These are phyloP conservation scores for Vidua macroura DNA, from an alignment of 2,113 vertebrate species.

Conservation along the genomic window DNA sequence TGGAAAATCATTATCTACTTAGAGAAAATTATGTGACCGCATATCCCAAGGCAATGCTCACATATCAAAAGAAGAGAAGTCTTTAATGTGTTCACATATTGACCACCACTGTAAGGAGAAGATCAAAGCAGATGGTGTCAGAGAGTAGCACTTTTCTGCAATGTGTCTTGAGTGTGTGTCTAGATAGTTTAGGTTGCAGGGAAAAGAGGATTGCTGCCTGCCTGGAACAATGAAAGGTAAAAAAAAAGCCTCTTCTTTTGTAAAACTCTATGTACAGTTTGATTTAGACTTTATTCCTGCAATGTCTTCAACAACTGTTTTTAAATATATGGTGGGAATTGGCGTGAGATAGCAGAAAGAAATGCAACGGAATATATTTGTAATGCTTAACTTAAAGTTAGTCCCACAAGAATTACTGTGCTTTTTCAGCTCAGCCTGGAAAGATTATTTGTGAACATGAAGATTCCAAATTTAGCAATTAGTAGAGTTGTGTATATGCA, in stretches of 20 bases:
- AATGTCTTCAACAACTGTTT: not conserved
- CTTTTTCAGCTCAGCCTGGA: not conserved
- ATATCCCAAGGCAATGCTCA: slow-evolving; percentile 5
- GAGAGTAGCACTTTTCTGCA: not conserved
- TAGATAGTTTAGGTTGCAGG: not conserved
- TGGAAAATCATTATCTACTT: not conserved
- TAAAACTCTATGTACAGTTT: not conserved
- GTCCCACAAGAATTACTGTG: not conserved
- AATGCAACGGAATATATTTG: not conserved
- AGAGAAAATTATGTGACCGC: not conserved
- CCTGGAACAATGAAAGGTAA: not conserved
- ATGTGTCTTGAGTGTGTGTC: not conserved
- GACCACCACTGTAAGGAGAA: not conserved
- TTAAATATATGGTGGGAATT: not conserved
- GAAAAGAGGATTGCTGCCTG: not conserved
- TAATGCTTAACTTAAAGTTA: not conserved
- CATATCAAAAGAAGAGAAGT: not conserved
- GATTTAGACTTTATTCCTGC: not conserved
- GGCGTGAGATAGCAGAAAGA: not conserved
- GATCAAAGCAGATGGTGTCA: not conserved
- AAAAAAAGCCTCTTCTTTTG: not conserved
- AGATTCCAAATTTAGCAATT: not conserved
- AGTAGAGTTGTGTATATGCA: not conserved
- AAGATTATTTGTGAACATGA: not conserved
- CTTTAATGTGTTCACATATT: slow-evolving; percentile 5